phyloP scores from a whole-genome alignment of 1,140 invertebrate species.

The Octopus sinensis region DNA sequence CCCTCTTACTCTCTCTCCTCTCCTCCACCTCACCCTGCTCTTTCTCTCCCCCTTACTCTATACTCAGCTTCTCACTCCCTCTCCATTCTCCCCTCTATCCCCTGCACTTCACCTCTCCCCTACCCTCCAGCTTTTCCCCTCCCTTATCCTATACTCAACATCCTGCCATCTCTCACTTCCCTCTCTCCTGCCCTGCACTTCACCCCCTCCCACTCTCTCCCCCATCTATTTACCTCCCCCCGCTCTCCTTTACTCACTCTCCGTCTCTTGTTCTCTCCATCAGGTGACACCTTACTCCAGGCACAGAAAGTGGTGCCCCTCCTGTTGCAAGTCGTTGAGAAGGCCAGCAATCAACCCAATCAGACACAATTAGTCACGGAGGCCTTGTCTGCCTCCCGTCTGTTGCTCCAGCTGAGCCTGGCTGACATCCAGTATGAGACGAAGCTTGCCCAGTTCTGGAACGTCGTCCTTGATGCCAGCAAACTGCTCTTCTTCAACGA shows the following conservation, averaged over 20 bases:
- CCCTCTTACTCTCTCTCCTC: no score
- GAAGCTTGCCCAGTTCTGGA: slow-evolving; percentile 67
- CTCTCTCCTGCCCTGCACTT: no score
- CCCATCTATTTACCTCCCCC: no score
- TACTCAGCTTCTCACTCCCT: no score
- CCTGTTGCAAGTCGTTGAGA: slow-evolving; percentile 70
- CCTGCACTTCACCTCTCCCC: no score
- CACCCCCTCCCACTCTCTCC: not conserved
- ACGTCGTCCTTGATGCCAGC: slow-evolving; percentile 68
- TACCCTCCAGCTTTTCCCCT: no score
- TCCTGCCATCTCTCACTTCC: no score
- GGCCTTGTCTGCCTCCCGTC: slow-evolving; percentile 72
- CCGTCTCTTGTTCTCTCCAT: not conserved
- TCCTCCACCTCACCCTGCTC: no score
- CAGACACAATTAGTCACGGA: slow-evolving; percentile 70
- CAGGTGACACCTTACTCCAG: slow-evolving; percentile 60
- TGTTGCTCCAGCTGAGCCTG: slow-evolving; percentile 68
- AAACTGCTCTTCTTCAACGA: slow-evolving; percentile 69
- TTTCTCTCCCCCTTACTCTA: no score
- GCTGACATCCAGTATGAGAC: slow-evolving; percentile 60
- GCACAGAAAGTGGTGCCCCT: slow-evolving; percentile 62
- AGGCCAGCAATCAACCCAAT: slow-evolving; percentile 67
- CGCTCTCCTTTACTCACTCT: not conserved
- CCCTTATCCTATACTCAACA: no score
- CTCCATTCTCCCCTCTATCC: no score